Base-by-base conservation (phyloP, 2,888 invertebrate species). In the Zaprionus obscuricornis region DNA sequence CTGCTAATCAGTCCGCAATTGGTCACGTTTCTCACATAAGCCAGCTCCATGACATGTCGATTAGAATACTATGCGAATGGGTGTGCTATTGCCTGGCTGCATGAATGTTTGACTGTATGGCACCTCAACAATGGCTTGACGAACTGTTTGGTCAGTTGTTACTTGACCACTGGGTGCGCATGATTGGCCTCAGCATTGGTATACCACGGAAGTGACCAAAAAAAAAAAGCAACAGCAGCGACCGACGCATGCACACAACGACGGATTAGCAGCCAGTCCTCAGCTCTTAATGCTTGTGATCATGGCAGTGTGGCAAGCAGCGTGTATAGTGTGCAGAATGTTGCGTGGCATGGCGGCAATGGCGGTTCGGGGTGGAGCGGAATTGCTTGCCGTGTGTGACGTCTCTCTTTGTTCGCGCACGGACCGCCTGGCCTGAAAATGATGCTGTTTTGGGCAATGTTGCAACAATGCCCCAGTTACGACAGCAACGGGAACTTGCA, bases 181-280 rank as follows among this genome's bases (percentile, higher is more conserved):
- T 52, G 68, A 79, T 79, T 75, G 73, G 59, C 79, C 66, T 58
- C 50, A 40, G 67, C 75, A 36, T 57, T 50, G 65, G 50, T 71
- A 58, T 65, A 79, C 76, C 84, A 59, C 84, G 66, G 62, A 70
- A 81, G 67, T 78, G 77, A 84, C 85, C 84, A 74, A 74, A 62
- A 71, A 75, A 37, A 66, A 49, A 46, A 46, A 37, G 33, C 24
- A 17, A 24, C 33, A 27, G 22, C 14, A 10, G 22, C 34, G 26
- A 16, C 40, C 27, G n/a, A 45, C 73, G 74, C 83, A 82, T 49
- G 56, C 83, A 75, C 57, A 65, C n/a, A n/a, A n/a, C n/a, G n/a
- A 7, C 54, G 70, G 74, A 69, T 76, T 73, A 60, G 37, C 58
- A 49, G 47, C 10, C 26, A 45, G 24, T 36, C 40, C 6, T 4